Evolutionary conservation across 2,113 vertebrate species (phyloP).

Genomic region (Pedetes capensis): DNA sequence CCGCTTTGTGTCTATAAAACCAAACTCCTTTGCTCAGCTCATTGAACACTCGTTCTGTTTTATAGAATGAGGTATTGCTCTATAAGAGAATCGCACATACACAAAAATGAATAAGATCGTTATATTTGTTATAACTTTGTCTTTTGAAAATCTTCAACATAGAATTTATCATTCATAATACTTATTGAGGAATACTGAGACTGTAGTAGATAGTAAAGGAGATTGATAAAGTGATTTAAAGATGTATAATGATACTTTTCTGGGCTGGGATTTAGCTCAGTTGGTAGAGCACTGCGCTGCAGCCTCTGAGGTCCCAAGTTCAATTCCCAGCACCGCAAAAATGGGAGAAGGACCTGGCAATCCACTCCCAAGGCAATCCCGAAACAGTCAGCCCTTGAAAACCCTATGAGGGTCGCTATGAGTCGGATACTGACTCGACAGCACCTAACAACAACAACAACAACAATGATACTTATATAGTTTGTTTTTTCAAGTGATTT

Average conservation of each 20-base stretch:
- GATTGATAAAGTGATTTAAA: slow-evolving; percentile 21
- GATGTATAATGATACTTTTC: not conserved
- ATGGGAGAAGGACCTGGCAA: too few relatives aligned
- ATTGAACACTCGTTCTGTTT: not conserved
- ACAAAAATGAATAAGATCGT: not conserved
- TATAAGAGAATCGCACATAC: not conserved
- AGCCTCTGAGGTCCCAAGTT: too few relatives aligned
- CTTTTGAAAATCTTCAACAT: not conserved
- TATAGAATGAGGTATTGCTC: not conserved
- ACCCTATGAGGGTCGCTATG: too few relatives aligned
- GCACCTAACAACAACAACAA: too few relatives aligned
- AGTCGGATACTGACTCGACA: too few relatives aligned
- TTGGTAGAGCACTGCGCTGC: too few relatives aligned
- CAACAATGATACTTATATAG: not conserved
- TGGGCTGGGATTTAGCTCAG: too few relatives aligned
- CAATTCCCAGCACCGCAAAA: too few relatives aligned
- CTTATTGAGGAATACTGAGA: not conserved
- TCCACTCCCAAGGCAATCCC: too few relatives aligned
- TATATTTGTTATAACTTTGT: not conserved
- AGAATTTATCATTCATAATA: not conserved
- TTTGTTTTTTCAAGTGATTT: not conserved
- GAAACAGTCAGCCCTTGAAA: too few relatives aligned
- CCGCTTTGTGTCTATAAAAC: not conserved
- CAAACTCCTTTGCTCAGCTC: not conserved
- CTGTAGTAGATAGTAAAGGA: not conserved